These are phyloP conservation scores for Cyclophora albipunctata DNA, from an alignment of 2,888 invertebrate genomes.

Conservation along the genomic window DNA sequence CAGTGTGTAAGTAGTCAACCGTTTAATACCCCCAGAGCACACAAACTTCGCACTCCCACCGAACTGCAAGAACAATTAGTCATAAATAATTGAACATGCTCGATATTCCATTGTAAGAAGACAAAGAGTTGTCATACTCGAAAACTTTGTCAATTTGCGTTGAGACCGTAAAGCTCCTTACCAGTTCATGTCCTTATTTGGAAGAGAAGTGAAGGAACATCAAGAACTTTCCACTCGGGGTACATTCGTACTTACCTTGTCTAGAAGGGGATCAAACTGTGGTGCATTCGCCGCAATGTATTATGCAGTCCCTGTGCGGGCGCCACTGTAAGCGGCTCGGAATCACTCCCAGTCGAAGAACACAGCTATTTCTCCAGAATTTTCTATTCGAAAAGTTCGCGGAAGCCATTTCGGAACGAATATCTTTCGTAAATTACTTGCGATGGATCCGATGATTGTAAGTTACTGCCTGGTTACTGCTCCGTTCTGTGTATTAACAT, in stretches of 20 bases:
- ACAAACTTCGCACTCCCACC: conserved; percentile 28
- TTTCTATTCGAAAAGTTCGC: conserved; percentile 56
- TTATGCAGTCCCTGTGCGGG: conserved; percentile 65
- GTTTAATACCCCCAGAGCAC: conserved; percentile 28
- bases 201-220: conserved; percentile 62
- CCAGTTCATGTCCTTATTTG: conserved; percentile 56
- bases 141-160: conserved; percentile 68
- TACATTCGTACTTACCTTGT: conserved; percentile 69
- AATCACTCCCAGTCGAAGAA: conserved; percentile 56
- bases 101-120: conserved; percentile 58
- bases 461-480: conserved; percentile 36
- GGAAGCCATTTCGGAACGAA: conserved; percentile 44
- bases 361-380: conserved; percentile 52
- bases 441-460: conserved; percentile 45
- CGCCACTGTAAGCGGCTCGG: conserved; percentile 63
- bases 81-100: conserved; percentile 63
- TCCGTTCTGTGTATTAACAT: conserved; percentile 4
- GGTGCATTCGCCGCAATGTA: conserved; percentile 72
- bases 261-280: conserved; percentile 72
- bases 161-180: conserved; percentile 60
- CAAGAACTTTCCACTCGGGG: conserved; percentile 56
- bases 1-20: conserved; percentile 18
- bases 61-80: conserved; percentile 56
- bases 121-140: conserved; percentile 62
- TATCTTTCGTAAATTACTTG: conserved; percentile 52